Evolutionary conservation across 2,113 vertebrate genomes (phyloP).

Genomic region (Clinocottus analis): DNA sequence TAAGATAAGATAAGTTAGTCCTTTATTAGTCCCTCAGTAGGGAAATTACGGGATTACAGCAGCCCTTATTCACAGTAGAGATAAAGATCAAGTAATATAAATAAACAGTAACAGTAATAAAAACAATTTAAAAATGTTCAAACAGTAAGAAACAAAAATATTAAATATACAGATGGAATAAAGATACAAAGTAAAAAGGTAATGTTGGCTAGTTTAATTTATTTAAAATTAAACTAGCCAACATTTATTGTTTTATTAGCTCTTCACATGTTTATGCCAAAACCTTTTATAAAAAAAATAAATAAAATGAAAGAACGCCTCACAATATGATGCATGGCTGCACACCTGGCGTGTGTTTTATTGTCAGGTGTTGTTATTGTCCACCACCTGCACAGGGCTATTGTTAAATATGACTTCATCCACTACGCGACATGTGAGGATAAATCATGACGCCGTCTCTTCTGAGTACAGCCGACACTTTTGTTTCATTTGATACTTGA

Average conservation of each 20-base stretch:
- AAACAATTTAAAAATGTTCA: too few relatives aligned
- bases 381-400: not conserved
- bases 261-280: not conserved
- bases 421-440: not conserved
- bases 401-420: not conserved
- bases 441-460: not conserved
- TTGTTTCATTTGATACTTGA: constrained; percentile 29
- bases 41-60: too few relatives aligned
- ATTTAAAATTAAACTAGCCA: too few relatives aligned
- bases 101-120: too few relatives aligned
- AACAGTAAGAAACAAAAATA: too few relatives aligned
- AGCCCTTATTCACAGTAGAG: too few relatives aligned
- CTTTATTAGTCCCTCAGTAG: too few relatives aligned
- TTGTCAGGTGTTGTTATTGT: constrained; percentile 2
- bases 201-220: not conserved
- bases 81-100: too few relatives aligned
- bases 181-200: too few relatives aligned
- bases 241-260: not conserved
- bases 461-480: constrained; percentile 14
- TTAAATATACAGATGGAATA: too few relatives aligned
- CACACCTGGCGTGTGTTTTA: not conserved
- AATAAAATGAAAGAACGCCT: not conserved
- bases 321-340: not conserved
- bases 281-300: not conserved
- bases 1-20: too few relatives aligned